Percentiles rank a stretch among this genome's conserved stretches.
Evolutionary conservation across 1,140 invertebrate species (phyloP).

Genomic region (Macrobrachium rosenbergii): DNA sequence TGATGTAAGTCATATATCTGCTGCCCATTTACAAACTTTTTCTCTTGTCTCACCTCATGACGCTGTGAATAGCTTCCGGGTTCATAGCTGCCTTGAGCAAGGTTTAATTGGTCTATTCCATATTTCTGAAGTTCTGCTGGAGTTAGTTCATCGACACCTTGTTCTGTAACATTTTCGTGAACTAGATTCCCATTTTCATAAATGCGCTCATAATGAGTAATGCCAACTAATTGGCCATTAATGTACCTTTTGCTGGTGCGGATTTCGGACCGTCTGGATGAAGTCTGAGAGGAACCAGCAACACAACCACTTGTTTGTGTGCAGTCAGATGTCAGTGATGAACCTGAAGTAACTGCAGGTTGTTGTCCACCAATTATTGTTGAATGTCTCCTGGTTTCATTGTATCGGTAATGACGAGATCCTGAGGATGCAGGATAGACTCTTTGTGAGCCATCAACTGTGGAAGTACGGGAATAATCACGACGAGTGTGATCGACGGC

Average conservation of each 20-base stretch:
- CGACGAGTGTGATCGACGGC: neutral
- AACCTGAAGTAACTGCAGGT: neutral
- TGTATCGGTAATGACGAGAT: slow-evolving; percentile 32
- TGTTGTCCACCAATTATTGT: neutral
- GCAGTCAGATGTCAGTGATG: neutral
- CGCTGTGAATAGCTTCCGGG: slow-evolving; percentile 48
- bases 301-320: slow-evolving; percentile 10
- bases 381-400: slow-evolving; percentile 26
- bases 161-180: slow-evolving; percentile 41
- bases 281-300: neutral
- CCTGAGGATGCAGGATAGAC: neutral
- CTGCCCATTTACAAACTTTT: slow-evolving; percentile 42
- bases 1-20: slow-evolving; percentile 52
- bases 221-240: slow-evolving; percentile 41
- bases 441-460: slow-evolving; percentile 6
- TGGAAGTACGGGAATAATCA: neutral
- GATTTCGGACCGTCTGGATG: slow-evolving; percentile 29
- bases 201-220: slow-evolving; percentile 35
- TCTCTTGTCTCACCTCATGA: slow-evolving; percentile 46
- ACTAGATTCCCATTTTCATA: slow-evolving; percentile 43
- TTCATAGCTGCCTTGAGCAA: slow-evolving; percentile 32
- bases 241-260: slow-evolving; percentile 36
- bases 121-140: slow-evolving; percentile 8
- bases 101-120: slow-evolving; percentile 26
- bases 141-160: slow-evolving; percentile 30